Evolutionary conservation across 2,888 invertebrate species (phyloP).

Genomic region (Lissonota sp.): DNA sequence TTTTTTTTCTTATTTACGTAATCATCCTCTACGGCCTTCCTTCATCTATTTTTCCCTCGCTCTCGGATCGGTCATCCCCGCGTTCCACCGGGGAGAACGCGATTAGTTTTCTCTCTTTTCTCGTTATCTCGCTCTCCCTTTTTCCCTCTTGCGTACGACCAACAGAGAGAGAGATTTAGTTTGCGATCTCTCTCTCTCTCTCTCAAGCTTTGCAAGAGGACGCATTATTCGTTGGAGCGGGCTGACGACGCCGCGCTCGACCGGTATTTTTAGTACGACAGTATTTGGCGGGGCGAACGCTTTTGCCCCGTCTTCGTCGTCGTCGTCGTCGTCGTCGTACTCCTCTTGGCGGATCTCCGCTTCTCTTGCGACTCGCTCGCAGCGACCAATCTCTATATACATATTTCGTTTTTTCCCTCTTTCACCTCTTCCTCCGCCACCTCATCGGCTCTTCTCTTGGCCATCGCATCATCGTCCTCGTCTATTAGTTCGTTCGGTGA

Average conservation of each 20-base stretch:
- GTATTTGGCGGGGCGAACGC: slow-evolving; percentile 82
- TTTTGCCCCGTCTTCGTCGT: slow-evolving; percentile 68
- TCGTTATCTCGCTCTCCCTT: slow-evolving; percentile 47
- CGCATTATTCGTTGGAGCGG: slow-evolving; percentile 76
- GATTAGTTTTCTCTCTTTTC: slow-evolving; percentile 56
- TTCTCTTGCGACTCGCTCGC: slow-evolving; percentile 45
- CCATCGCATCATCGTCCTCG: slow-evolving; percentile 66
- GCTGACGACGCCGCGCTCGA: slow-evolving; percentile 73
- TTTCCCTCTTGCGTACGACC: slow-evolving; percentile 9
- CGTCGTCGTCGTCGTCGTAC: slow-evolving; percentile 66
- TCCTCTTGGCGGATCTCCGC: slow-evolving; percentile 53
- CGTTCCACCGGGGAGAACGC: slow-evolving; percentile 42
- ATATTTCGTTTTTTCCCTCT: slow-evolving; percentile 31
- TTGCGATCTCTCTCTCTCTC: slow-evolving; percentile 38
- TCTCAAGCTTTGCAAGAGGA: slow-evolving; percentile 66
- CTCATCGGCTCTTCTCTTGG: slow-evolving; percentile 7
- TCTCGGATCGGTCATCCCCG: slow-evolving; percentile 54
- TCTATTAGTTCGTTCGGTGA: slow-evolving; percentile 72
- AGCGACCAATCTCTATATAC: slow-evolving; percentile 34
- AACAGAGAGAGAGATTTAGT: slow-evolving; percentile 9
- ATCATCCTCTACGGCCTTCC: slow-evolving; percentile 68
- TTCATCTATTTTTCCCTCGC: slow-evolving; percentile 65
- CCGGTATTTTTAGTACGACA: slow-evolving; percentile 82
- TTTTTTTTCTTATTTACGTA: slow-evolving; percentile 75
- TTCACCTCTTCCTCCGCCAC: slow-evolving; percentile 9